Evolutionary conservation across 2,888 invertebrate genomes (phyloP).

Genomic region (Euphydryas editha): DNA sequence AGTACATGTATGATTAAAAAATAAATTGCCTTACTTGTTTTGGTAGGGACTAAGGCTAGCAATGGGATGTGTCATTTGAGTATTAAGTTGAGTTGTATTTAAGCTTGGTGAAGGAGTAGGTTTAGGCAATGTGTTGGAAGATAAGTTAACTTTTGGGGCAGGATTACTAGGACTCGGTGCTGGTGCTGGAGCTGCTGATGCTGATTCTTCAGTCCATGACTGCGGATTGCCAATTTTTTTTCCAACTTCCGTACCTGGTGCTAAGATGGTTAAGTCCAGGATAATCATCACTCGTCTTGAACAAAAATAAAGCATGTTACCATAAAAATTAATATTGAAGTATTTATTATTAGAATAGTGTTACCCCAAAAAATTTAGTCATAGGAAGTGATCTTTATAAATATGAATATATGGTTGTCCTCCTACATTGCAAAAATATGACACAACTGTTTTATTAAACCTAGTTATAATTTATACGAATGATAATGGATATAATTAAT

Average conservation of each 20-base stretch:
- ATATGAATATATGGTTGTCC: too few relatives aligned
- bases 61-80: slow-evolving; percentile 89
- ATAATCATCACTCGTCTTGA: slow-evolving; percentile 93
- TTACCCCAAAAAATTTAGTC: too few relatives aligned
- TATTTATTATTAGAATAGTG: neutral
- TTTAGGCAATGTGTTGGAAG: slow-evolving; percentile 44
- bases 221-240: slow-evolving; percentile 92
- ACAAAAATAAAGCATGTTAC: slow-evolving; percentile 30
- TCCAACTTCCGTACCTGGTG: slow-evolving; percentile 88
- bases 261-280: slow-evolving; percentile 89
- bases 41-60: slow-evolving; percentile 95
- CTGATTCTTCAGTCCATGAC: slow-evolving; percentile 82
- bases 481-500: too few relatives aligned
- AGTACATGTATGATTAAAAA: neutral
- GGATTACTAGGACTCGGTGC: slow-evolving; percentile 55
- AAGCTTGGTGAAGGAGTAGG: slow-evolving; percentile 54
- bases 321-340: neutral
- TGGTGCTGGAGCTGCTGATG: slow-evolving; percentile 50
- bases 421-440: too few relatives aligned
- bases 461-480: too few relatives aligned
- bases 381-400: too few relatives aligned
- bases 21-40: slow-evolving; percentile 86
- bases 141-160: slow-evolving; percentile 49
- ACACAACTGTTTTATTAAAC: too few relatives aligned
- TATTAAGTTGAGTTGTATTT: slow-evolving; percentile 70